A percentile compares a stretch with the other conserved stretches of the same genome.
These are phyloP conservation scores for Stenodera caucasica DNA, from an alignment of 2,888 invertebrate genomes.

Conservation along the genomic window DNA sequence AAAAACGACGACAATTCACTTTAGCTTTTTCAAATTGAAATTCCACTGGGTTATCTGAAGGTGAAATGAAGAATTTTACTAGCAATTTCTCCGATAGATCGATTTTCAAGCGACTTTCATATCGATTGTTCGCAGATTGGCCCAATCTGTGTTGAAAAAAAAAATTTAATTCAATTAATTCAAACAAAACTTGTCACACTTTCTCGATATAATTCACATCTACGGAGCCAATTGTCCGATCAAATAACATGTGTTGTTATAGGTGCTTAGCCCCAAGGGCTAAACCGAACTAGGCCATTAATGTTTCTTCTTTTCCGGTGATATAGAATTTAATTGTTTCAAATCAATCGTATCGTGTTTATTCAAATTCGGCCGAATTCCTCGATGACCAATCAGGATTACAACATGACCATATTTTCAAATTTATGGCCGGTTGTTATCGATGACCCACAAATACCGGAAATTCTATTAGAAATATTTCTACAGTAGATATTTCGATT, in stretches of 20 bases:
- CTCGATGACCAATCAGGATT: background rate
- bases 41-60: background rate
- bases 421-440: slow-evolving; percentile 1
- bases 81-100: too few relatives aligned
- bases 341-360: background rate
- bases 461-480: background rate
- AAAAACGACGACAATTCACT: background rate
- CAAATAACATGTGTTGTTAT: too few relatives aligned
- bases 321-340: too few relatives aligned
- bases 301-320: too few relatives aligned
- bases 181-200: background rate
- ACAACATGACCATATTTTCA: background rate
- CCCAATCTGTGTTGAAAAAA: too few relatives aligned
- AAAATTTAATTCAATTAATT: background rate
- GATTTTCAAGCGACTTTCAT: too few relatives aligned
- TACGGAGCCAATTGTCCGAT: too few relatives aligned
- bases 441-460: background rate
- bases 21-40: background rate
- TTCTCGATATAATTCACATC: background rate
- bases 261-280: too few relatives aligned
- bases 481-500: too few relatives aligned
- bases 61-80: background rate
- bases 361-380: background rate
- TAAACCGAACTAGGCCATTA: too few relatives aligned
- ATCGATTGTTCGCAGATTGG: too few relatives aligned